Evolutionary conservation across 2,888 invertebrate genomes (phyloP).

Genomic region (Hypsopygia costalis): DNA sequence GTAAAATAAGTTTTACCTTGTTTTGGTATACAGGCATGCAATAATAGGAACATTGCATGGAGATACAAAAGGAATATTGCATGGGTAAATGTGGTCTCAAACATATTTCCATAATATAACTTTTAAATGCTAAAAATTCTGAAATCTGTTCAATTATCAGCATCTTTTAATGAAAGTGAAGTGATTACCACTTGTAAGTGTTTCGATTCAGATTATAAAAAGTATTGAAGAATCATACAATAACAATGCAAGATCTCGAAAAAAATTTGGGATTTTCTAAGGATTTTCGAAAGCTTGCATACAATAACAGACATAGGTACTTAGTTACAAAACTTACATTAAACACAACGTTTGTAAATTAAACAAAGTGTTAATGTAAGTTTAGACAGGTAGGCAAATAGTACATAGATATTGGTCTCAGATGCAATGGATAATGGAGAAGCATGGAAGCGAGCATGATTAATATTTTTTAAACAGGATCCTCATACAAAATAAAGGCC

Average conservation of each 20-base stretch:
- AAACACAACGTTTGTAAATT: neutral
- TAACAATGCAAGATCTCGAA: neutral
- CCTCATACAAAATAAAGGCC: slow-evolving; percentile 9
- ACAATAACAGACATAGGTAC: neutral
- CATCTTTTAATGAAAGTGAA: too few relatives aligned
- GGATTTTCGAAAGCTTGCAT: neutral
- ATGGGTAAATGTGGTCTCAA: too few relatives aligned
- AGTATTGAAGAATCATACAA: too few relatives aligned
- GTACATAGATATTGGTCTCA: neutral
- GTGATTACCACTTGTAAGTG: too few relatives aligned
- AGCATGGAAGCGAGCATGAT: slow-evolving; percentile 8
- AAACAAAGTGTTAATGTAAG: neutral
- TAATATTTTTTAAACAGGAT: slow-evolving; percentile 1
- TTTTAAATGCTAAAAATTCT: too few relatives aligned
- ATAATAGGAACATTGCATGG: too few relatives aligned
- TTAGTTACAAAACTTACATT: slow-evolving; percentile 2
- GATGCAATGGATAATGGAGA: slow-evolving; percentile 17
- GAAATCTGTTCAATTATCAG: too few relatives aligned
- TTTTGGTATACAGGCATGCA: too few relatives aligned
- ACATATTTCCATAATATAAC: too few relatives aligned
- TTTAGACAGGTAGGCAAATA: neutral
- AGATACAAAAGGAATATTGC: too few relatives aligned
- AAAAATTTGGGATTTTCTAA: neutral
- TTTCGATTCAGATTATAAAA: too few relatives aligned
- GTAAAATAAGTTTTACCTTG: too few relatives aligned